Evolutionary conservation across 2,797 vertebrate species (phyloP), one percentile per base, ranked within the genome.

Genomic region (Denticeps clupeoides): DNA sequence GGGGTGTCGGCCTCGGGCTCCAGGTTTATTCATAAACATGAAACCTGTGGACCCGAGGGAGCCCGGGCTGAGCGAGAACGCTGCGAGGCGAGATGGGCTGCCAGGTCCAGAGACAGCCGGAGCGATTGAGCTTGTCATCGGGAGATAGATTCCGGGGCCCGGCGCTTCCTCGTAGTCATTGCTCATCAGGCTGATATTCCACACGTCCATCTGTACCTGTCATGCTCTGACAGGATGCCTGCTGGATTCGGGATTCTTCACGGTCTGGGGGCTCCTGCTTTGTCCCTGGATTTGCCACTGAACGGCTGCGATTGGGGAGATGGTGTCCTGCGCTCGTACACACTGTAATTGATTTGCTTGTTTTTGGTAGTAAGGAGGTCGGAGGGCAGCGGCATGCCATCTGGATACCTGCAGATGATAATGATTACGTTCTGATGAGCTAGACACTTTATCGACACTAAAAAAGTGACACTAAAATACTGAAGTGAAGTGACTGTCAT

Each of bases 141-240:
- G 69, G 31, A 51, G 76, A 81, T 78, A 70, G 68, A 78, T 79
- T 60, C 60, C 53, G 2, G 45, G 59, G 49, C 47, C 32, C 61
- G 63, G 62, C 35, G 24, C 72, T 53, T 69, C 65, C 60, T 61
- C 62, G 59, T 55, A 61, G 73, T 66, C 66, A 68, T 73, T 66
- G 69, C 68, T 78, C 68, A 75, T 72, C 62, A 70, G 62, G 49
- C 11, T 3, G 45, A 33, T 60, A 51, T 62, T 65, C 68, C 64
- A 68, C 65, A 65, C 58, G 62, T 56, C 70, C 78, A 72, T 70
- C 73, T 71, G 71, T 76, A 72, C 50, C 66, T 57, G 65, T 65
- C 68, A 62, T 47, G 26, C 53, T n/a, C 57, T 76, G 73, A 78
- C 72, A 59, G n/a, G 72, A 80, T 73, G 58, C 59, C 61, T 59